phyloP scores from a whole-genome alignment of 2,113 vertebrate genomes.

The Leptodactylus fuscus region DNA sequence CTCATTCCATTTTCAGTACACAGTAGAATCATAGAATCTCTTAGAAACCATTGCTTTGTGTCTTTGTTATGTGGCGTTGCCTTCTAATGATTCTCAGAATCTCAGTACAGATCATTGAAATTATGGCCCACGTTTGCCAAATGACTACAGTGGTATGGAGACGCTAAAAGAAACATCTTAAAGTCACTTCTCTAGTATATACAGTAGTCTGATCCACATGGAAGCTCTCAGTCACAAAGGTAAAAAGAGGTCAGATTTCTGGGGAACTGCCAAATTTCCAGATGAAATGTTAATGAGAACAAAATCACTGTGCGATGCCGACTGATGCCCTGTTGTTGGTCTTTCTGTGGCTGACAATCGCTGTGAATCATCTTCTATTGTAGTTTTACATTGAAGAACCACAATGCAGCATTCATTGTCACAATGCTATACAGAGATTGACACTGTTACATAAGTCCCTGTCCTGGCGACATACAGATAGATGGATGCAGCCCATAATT shows the following conservation, averaged over 20 bases:
- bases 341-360: neutral
- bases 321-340: slow-evolving; percentile 21
- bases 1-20: too few relatives aligned
- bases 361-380: neutral
- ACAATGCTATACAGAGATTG: neutral
- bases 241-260: slow-evolving; percentile 49
- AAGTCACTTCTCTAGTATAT: neutral
- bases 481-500: too few relatives aligned
- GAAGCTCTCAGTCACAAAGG: neutral
- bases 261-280: slow-evolving; percentile 54
- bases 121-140: neutral
- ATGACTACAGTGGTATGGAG: neutral
- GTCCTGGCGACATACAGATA: too few relatives aligned
- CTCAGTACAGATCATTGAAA: neutral
- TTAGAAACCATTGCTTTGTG: too few relatives aligned
- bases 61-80: too few relatives aligned
- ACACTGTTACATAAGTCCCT: too few relatives aligned
- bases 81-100: neutral
- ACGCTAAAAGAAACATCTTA: neutral
- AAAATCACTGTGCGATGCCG: slow-evolving; percentile 43
- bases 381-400: neutral
- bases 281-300: slow-evolving; percentile 55
- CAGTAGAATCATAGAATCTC: too few relatives aligned
- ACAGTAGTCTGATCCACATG: neutral
- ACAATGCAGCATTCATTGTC: neutral